Evolutionary conservation across 1,140 invertebrate genomes (phyloP), one percentile per base, ranked within the genome.

Genomic region (Hyles euphorbiae): DNA sequence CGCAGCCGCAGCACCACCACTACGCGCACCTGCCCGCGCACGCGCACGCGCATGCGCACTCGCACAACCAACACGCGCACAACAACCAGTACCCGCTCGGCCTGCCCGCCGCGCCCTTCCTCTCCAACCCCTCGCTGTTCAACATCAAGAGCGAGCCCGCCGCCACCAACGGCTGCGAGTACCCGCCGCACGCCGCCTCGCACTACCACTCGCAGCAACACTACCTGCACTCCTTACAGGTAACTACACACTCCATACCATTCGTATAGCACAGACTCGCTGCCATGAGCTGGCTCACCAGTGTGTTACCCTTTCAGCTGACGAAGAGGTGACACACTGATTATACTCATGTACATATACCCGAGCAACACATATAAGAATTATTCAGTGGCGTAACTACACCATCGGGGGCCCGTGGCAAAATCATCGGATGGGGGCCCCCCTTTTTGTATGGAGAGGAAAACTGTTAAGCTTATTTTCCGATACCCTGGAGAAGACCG

Each of bases 101-200:
- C 44, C 61, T 77, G 63, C 57, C 65, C 43, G 49, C 68, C 11
- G 68, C 80, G 59, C 70, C 72, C 45, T 85, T 83, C 73, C 73
- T 79, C 5, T 75, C 78, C 60, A 79, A 76, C 67, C 78, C 81
- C 5, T 72, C 84, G 63, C 74, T 87, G 53, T 87, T 87, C 77
- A 87, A 84, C 60, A 91, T 91, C 71, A 89, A 89, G 78, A 89
- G 85, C 73, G 86, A 90, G 67, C 85, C 89, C 8, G 80, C 69
- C 68, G 70, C 78, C 22, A 67, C 74, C 49, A 48, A 71, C 45
- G 60, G 62, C 54, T 89, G 87, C 67, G 86, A 89, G 45, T 87
- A 85, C 63, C 58, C 72, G 36, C 55, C 76, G 45, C 78, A 81
- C 67, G 50, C 77, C 47, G 62, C 67, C 47, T 61, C 43, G 66